These are phyloP conservation scores for Ctenicera cuprea DNA, from an alignment of 2,888 invertebrate species.

Conservation along the genomic window DNA sequence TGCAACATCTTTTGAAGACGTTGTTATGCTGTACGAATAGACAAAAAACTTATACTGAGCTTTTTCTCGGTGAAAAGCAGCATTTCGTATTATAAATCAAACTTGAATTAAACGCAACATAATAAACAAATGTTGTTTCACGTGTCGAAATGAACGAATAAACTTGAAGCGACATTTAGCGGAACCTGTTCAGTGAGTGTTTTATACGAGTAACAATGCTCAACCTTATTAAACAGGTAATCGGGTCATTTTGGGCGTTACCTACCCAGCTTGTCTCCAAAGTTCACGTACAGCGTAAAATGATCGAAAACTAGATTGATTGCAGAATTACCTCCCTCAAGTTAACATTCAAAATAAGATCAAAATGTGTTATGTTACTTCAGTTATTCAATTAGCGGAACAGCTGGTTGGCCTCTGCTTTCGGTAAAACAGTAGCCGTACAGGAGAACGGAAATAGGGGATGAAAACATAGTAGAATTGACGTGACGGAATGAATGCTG, in stretches of 20 bases:
- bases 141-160: not conserved
- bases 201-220: slow-evolving; percentile 33
- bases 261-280: slow-evolving; percentile 31
- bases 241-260: slow-evolving; percentile 35
- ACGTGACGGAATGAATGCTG: slow-evolving; percentile 52
- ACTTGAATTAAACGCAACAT: not conserved
- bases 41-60: too few relatives aligned
- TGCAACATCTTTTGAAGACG: too few relatives aligned
- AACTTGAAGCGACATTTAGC: slow-evolving; percentile 39
- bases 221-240: slow-evolving; percentile 35
- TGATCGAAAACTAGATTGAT: slow-evolving; percentile 3
- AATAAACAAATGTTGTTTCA: not conserved
- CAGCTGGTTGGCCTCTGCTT: not conserved
- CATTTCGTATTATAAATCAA: not conserved
- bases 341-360: too few relatives aligned
- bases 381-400: too few relatives aligned
- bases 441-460: slow-evolving; percentile 10
- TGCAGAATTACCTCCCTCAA: not conserved
- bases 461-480: slow-evolving; percentile 41
- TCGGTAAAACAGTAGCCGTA: not conserved
- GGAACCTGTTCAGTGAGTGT: slow-evolving; percentile 37
- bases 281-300: slow-evolving; percentile 19
- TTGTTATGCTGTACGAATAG: too few relatives aligned
- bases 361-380: too few relatives aligned
- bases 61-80: too few relatives aligned